Evolutionary conservation across 1,140 invertebrate species (phyloP).

Genomic region (Dryas iulia): DNA sequence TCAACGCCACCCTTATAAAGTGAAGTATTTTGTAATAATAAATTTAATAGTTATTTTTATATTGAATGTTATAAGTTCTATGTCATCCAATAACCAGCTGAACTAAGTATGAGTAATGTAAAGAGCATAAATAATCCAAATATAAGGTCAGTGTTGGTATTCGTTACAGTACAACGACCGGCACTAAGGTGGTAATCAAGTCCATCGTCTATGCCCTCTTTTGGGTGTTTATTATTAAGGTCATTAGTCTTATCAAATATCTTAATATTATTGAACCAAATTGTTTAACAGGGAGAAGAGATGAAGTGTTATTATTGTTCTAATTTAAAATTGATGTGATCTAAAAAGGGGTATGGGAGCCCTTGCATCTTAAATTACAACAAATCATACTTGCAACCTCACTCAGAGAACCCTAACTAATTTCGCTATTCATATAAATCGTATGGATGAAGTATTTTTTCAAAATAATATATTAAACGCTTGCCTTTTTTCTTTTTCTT

Average conservation of each 20-base stretch:
- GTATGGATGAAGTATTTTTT: neutral
- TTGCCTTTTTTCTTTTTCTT: conserved; percentile 58
- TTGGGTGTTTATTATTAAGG: conserved; percentile 1
- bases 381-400: too few species aligned
- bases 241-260: neutral
- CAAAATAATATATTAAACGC: neutral
- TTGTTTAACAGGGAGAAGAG: too few species aligned
- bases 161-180: conserved; percentile 26
- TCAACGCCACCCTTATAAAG: too few species aligned
- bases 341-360: neutral
- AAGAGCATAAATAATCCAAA: neutral
- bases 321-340: too few species aligned
- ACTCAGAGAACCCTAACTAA: too few species aligned
- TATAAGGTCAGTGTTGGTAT: conserved; percentile 8
- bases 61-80: neutral
- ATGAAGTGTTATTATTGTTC: too few species aligned
- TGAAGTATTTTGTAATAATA: too few species aligned
- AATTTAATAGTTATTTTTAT: too few species aligned
- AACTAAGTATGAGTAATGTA: neutral
- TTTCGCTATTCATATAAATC: too few species aligned
- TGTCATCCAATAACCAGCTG: neutral
- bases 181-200: conserved; percentile 13
- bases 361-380: neutral
- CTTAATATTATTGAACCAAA: too few species aligned
- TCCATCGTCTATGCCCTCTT: conserved; percentile 8